phyloP scores from a whole-genome alignment of 2,113 vertebrate genomes.

The Malurus elegans region DNA sequence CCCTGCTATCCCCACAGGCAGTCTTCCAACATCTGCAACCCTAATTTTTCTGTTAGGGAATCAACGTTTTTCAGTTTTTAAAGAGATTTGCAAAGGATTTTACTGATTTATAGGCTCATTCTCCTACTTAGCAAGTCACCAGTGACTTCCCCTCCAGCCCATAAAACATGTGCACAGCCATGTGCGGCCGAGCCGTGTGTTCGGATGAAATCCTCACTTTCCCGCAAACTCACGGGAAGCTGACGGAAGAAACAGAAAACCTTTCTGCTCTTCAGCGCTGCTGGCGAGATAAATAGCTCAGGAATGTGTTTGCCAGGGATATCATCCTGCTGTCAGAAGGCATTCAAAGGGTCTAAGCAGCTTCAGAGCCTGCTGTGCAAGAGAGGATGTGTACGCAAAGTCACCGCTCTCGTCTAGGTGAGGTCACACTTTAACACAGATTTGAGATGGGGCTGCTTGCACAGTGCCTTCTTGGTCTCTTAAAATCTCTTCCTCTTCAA shows the following conservation, averaged over 20 bases:
- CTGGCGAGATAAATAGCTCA: background rate
- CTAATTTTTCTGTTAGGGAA: background rate
- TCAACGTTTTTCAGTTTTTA: background rate
- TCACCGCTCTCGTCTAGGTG: accelerated
- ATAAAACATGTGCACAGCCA: background rate
- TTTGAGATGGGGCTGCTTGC: background rate
- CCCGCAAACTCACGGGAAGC: background rate
- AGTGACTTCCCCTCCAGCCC: background rate
- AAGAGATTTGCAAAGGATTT: background rate
- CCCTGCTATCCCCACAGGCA: background rate
- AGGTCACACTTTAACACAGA: background rate
- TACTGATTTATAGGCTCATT: background rate
- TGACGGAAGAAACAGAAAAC: background rate
- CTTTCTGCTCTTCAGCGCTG: background rate
- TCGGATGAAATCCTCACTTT: background rate
- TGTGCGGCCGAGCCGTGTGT: accelerated
- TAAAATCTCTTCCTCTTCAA: background rate
- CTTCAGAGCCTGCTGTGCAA: background rate
- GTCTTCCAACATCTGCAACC: background rate
- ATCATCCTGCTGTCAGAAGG: background rate
- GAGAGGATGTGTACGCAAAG: background rate
- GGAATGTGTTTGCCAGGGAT: background rate
- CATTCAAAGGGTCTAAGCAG: background rate
- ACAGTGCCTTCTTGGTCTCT: background rate
- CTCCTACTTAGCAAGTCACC: background rate